Base-by-base conservation (phyloP, 2,113 vertebrate genomes). In the Octodon degus region DNA sequence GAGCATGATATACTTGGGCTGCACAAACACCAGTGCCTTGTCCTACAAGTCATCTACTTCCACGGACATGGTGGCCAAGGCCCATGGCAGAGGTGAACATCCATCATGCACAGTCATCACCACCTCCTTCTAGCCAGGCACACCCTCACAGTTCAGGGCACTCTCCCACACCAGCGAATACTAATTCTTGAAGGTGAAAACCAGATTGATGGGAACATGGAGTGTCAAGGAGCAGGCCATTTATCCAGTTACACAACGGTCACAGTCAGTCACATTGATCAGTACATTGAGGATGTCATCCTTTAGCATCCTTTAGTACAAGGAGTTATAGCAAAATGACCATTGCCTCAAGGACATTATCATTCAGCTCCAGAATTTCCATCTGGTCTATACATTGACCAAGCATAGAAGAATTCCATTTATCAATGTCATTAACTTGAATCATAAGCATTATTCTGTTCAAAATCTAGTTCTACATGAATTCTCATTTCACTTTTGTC, bases 131-230 rank as follows among this genome's bases (percentile, higher is more conserved):
- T 50, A 79, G 43, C 16, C 86, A 97, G 98, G 89, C 87, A 95
- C 90, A 0, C 3, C 97, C 96, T 99, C 99, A 63, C 99, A 98
- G 58, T 99, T 99, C 97, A 97, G 98, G 0, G 97, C 95, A 86
- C 99, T 98, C 65, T 97, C 98, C 30, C 97, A 74, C 74, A 99
- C 98, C 68, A 99, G 97, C 0, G 99, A 99, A 86, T 99, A 99
- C 90, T 99, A 99, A 97, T 99, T 99, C 96, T 98, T 99, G 97
- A 99, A 99, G 5, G 99, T 99, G 8, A 99, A 99, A 72, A 99
- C 98, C 27, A 60, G 65, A 96, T 99, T 98, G 7, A 99, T 99
- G 0, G 99, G 99, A 0, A 99, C 97, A 0, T 98, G 98, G 0
- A 93, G 98, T 5, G 98, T 89, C 1, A 99, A 98, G 34, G 99